Evolutionary conservation across 1,140 invertebrate genomes (phyloP).

Genomic region (Chrysomallon squamiferum): DNA sequence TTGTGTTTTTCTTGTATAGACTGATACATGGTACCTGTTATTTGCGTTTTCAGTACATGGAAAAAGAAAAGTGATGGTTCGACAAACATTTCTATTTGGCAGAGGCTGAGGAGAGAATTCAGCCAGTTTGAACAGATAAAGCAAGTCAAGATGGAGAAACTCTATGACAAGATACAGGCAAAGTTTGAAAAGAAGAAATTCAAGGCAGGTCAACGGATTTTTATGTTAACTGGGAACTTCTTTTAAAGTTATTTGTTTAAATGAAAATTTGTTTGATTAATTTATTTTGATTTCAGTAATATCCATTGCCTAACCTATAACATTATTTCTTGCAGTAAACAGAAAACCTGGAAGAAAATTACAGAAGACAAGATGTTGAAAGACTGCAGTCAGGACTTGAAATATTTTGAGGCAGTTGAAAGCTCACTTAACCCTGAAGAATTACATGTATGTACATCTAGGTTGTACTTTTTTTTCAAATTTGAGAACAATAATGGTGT

Average conservation of each 20-base stretch:
- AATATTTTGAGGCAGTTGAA: conserved; percentile 45
- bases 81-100: conserved; percentile 44
- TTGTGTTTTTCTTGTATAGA: no score
- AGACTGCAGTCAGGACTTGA: conserved; percentile 45
- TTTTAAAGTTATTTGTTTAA: background rate
- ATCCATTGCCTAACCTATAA: background rate
- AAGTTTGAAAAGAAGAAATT: conserved; percentile 31
- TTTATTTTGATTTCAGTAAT: background rate
- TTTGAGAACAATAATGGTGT: no score
- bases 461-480: no score
- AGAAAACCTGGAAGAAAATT: conserved; percentile 17
- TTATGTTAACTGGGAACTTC: background rate
- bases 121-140: conserved; percentile 28
- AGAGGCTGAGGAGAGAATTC: conserved; percentile 39
- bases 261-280: background rate
- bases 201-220: background rate
- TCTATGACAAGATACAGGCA: conserved; percentile 41
- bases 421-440: conserved; percentile 37
- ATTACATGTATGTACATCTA: conserved; percentile 35
- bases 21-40: no score
- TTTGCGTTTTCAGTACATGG: conserved; percentile 59
- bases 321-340: background rate
- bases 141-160: conserved; percentile 44
- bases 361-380: conserved; percentile 28
- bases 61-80: conserved; percentile 49